Evolutionary conservation across 2,113 vertebrate species (phyloP).

Genomic region (Perca flavescens): DNA sequence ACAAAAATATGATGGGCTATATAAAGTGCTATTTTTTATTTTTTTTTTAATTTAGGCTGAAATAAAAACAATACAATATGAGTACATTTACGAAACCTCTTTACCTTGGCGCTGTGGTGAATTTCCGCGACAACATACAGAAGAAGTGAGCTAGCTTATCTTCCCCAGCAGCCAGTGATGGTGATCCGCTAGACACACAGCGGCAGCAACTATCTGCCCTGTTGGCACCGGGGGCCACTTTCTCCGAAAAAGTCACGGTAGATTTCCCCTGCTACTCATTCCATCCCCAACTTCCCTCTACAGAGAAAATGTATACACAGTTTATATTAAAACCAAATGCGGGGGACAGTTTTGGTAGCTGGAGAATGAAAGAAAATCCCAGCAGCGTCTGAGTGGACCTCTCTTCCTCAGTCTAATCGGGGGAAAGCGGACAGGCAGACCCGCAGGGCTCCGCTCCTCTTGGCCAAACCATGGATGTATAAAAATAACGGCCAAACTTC

Average conservation of each 20-base stretch:
- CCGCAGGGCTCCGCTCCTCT: background rate
- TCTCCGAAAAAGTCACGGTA: constrained; percentile 58
- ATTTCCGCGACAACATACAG: constrained; percentile 50
- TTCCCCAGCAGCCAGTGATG: constrained; percentile 26
- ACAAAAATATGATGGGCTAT: too few species aligned
- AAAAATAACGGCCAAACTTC: rapidly evolving
- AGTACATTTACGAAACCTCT: rapidly evolving
- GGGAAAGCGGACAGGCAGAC: background rate
- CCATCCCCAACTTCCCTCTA: background rate
- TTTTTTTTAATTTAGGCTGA: background rate
- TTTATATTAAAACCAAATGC: background rate
- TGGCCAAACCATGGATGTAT: too few species aligned
- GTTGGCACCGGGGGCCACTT: constrained; percentile 71
- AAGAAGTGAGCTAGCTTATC: constrained; percentile 8
- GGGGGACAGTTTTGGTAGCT: background rate
- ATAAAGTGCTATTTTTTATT: background rate
- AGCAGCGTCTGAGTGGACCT: background rate
- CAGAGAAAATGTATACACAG: background rate
- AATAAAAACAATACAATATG: background rate
- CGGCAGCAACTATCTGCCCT: constrained; percentile 59
- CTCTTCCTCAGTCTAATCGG: background rate
- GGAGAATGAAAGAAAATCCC: background rate
- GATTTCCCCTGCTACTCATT: constrained; percentile 41
- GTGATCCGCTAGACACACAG: constrained; percentile 35
- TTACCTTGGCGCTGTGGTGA: constrained; percentile 52